Conservation (phyloP, 2,888 invertebrate species). For the Lasiommata megera region DNA sequence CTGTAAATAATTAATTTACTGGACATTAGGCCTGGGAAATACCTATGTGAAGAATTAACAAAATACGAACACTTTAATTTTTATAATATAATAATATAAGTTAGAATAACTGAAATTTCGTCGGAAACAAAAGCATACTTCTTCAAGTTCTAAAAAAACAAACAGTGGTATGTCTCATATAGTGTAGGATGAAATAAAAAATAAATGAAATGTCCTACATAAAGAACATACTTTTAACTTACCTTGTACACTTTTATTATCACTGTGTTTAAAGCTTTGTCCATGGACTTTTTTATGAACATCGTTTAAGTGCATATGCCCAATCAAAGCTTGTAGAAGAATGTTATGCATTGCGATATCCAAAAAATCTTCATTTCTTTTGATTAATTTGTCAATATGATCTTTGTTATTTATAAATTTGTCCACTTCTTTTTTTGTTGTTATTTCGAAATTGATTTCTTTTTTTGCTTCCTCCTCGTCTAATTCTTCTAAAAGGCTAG, state of each 20-base stretch:
- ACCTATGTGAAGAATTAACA: background rate
- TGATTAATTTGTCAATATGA: constrained; percentile 7
- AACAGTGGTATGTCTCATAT: too few relatives aligned
- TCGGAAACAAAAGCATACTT: too few relatives aligned
- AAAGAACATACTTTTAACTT: too few relatives aligned
- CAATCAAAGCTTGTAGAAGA: constrained; percentile 53
- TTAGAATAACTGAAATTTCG: too few relatives aligned
- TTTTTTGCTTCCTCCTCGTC: constrained; percentile 46
- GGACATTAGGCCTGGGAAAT: too few relatives aligned
- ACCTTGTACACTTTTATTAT: constrained; percentile 24
- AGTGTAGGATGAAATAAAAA: too few relatives aligned
- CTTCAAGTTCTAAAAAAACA: too few relatives aligned
- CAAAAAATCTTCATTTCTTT: constrained; percentile 42
- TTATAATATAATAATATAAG: too few relatives aligned
- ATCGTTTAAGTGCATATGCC: constrained; percentile 54
- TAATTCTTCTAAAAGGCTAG: constrained; percentile 53
- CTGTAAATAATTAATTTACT: background rate
- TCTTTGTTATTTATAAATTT: constrained; percentile 17
- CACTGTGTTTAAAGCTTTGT: constrained; percentile 11
- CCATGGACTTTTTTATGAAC: constrained; percentile 38
- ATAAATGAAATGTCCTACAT: background rate
- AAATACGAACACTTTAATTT: background rate
- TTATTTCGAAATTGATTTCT: constrained; percentile 19
- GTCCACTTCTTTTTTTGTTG: constrained; percentile 19
- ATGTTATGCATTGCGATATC: constrained; percentile 61